Evolutionary conservation across 2,888 invertebrate species (phyloP), one percentile per base, ranked within the genome.

Genomic region (Physocephala rufipes): DNA sequence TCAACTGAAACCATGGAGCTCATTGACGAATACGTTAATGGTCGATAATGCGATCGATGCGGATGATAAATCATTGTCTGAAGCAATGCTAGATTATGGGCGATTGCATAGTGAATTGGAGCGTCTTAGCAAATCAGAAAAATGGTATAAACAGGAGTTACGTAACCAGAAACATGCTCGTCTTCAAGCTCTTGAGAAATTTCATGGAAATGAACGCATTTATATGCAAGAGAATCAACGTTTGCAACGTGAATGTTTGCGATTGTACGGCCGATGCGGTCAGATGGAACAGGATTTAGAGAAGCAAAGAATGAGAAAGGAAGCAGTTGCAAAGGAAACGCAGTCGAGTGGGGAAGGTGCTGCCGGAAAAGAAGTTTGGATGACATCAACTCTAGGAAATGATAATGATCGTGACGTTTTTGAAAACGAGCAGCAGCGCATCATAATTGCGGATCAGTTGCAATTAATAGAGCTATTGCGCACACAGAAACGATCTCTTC

Each of bases 91-190:
- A 61, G 84, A 84, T 74, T 77, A 82, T 5, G 78, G 79, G 1
- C 81, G 80, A 68, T 74, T 84, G 4, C 83, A 80, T 47, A 85
- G 82, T 55, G 84, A 85, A 72, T 72, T 86, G 43, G 84, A 86
- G 71, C 80, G 85, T 1, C 71, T 83, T 0, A 79, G 76, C 28
- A 84, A 84, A 64, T 85, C 85, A 2, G 86, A 85, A 63, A 81
- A 81, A 70, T 85, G 85, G 86, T 85, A 85, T 74, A 85, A 84
- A 62, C 79, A 80, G 58, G 85, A 85, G 59, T 66, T 85, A 2
- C 80, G 79, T 24, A 74, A 78, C 5, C 85, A 85, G 55, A 84
- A 84, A 64, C 79, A 79, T 13, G 80, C 77, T 3, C 78, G 84
- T 0, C 74, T 86, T 21, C 84, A 84, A 61, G 81, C 83, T 0